phyloP scores from a whole-genome alignment of 2,888 invertebrate species.

The Drosophila demipolita region DNA sequence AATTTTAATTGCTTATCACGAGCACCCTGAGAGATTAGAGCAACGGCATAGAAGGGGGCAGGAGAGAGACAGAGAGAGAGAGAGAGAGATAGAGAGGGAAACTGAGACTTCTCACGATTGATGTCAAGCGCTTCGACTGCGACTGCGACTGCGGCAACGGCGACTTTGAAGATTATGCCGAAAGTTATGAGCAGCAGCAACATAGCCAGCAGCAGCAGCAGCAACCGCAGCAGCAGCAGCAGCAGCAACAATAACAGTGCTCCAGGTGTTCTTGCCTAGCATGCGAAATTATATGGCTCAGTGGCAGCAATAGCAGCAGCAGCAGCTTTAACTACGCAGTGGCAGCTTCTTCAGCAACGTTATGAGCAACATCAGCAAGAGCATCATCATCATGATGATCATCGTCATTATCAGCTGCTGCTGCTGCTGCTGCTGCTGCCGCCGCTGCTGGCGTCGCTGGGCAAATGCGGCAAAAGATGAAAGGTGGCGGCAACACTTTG shows the following conservation, averaged over 20 bases:
- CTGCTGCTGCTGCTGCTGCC: slow-evolving; percentile 36
- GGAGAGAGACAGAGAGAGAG: neutral
- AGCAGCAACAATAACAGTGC: slow-evolving; percentile 34
- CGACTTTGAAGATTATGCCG: slow-evolving; percentile 76
- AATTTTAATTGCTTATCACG: slow-evolving; percentile 78
- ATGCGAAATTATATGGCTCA: slow-evolving; percentile 79
- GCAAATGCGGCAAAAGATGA: slow-evolving; percentile 75
- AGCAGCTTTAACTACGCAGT: slow-evolving; percentile 73
- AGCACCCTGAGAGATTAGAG: slow-evolving; percentile 65
- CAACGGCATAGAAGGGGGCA: slow-evolving; percentile 9
- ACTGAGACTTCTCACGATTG: slow-evolving; percentile 56
- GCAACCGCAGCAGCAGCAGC: neutral
- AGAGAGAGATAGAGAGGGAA: slow-evolving; percentile 15
- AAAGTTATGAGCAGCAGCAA: slow-evolving; percentile 69
- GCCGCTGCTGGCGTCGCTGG: slow-evolving; percentile 61
- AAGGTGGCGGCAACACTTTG: slow-evolving; percentile 82
- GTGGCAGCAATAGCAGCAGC: slow-evolving; percentile 40
- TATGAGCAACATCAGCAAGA: slow-evolving; percentile 28
- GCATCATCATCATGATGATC: slow-evolving; percentile 37
- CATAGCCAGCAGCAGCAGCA: slow-evolving; percentile 23
- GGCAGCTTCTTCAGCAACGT: slow-evolving; percentile 53
- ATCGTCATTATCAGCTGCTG: slow-evolving; percentile 49
- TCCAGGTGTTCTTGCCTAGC: slow-evolving; percentile 72
- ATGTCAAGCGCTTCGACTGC: slow-evolving; percentile 63
- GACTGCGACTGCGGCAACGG: slow-evolving; percentile 53